phyloP scores from a whole-genome alignment of 2,888 invertebrate genomes.

The Macrophya annulata region DNA sequence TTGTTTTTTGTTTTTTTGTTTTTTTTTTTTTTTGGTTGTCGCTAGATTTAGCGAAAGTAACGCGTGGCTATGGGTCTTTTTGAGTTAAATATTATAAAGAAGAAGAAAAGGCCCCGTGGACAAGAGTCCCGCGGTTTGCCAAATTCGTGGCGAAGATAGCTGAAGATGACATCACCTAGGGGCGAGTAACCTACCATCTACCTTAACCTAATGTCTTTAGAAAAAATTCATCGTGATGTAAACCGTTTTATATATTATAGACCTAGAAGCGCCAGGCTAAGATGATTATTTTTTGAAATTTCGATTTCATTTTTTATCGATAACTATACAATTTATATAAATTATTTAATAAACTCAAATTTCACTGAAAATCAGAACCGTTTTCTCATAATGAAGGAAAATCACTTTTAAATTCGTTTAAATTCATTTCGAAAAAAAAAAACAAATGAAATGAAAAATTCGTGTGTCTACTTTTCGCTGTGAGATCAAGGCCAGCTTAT shows the following conservation, averaged over 20 bases:
- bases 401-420: not conserved
- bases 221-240: slow-evolving; percentile 70
- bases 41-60: slow-evolving; percentile 3
- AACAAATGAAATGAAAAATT: slow-evolving; percentile 39
- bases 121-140: slow-evolving; percentile 69
- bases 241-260: slow-evolving; percentile 67
- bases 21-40: slow-evolving; percentile 24
- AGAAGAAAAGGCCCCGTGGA: slow-evolving; percentile 70
- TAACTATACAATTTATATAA: not conserved
- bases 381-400: not conserved
- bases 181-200: slow-evolving; percentile 79
- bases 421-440: slow-evolving; percentile 42
- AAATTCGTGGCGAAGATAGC: slow-evolving; percentile 75
- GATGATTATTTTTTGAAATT: not conserved
- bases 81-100: slow-evolving; percentile 70
- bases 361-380: not conserved
- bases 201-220: slow-evolving; percentile 78
- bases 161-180: slow-evolving; percentile 77
- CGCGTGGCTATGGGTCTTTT: slow-evolving; percentile 67
- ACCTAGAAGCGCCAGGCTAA: slow-evolving; percentile 66
- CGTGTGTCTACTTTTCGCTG: not conserved
- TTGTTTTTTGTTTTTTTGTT: slow-evolving; percentile 9
- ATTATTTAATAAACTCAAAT: not conserved
- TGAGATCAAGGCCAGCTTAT: not conserved
- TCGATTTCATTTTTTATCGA: slow-evolving; percentile 38